Evolutionary conservation across 2,113 vertebrate genomes (phyloP).

Genomic region (Columbina picui): DNA sequence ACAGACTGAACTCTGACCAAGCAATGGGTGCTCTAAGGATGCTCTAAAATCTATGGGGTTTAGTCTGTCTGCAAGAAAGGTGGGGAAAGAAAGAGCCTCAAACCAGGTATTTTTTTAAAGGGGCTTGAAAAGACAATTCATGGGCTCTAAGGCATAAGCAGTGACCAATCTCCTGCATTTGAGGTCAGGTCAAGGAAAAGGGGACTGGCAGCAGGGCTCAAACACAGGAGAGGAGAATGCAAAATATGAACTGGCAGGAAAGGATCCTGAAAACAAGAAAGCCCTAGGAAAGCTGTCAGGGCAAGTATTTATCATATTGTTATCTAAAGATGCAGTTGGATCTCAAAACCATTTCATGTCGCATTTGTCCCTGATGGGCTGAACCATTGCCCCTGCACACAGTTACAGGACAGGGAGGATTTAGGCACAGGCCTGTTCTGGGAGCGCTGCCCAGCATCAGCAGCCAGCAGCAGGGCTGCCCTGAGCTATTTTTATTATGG

Average conservation of each 20-base stretch:
- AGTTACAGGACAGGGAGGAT: neutral
- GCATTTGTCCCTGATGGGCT: rapidly evolving
- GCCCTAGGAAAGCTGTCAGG: neutral
- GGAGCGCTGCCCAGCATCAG: neutral
- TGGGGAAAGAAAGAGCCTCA: neutral
- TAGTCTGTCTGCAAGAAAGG: neutral
- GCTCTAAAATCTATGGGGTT: neutral
- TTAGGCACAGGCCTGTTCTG: neutral
- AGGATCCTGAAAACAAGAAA: neutral
- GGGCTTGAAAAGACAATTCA: neutral
- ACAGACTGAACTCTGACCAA: neutral
- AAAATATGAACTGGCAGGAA: neutral
- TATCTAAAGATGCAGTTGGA: neutral
- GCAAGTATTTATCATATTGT: neutral
- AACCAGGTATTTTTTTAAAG: neutral
- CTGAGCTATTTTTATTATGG: neutral
- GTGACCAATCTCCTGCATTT: neutral
- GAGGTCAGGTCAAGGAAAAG: neutral
- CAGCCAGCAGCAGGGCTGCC: neutral
- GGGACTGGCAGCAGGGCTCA: neutral
- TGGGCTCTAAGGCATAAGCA: neutral
- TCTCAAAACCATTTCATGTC: neutral
- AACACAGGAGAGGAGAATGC: neutral
- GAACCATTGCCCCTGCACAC: rapidly evolving
- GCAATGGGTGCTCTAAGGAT: neutral